Conservation (phyloP, 1,140 invertebrate species). For the Drosophila watanabei region DNA sequence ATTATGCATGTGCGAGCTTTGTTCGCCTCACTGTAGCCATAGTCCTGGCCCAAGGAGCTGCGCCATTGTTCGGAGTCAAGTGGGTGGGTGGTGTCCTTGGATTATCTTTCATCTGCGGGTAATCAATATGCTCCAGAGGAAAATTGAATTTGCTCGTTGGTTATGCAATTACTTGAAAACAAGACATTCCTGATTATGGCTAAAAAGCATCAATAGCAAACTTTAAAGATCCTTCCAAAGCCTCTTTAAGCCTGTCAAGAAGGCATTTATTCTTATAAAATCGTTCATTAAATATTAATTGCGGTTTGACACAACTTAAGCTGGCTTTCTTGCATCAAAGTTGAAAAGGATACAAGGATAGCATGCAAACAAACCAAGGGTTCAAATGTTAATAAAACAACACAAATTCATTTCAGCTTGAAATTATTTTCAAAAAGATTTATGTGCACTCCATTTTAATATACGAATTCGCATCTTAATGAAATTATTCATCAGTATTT, state of each 20-base stretch:
- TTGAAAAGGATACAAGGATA: not conserved
- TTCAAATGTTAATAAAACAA: slow-evolving; percentile 7
- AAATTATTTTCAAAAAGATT: not conserved
- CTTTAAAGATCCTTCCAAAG: too few relatives aligned
- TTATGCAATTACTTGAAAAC: slow-evolving; percentile 25
- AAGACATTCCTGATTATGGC: slow-evolving; percentile 4
- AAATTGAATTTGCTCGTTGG: slow-evolving; percentile 2
- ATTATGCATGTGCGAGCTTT: slow-evolving; percentile 31
- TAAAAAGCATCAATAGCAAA: not conserved
- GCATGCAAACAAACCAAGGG: not conserved
- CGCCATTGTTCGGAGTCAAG: slow-evolving; percentile 26
- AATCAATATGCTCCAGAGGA: slow-evolving; percentile 40
- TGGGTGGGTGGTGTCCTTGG: slow-evolving; percentile 23
- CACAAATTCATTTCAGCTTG: slow-evolving; percentile 3
- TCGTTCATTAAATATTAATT: not conserved
- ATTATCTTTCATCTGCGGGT: slow-evolving; percentile 42
- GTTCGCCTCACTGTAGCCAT: slow-evolving; percentile 33
- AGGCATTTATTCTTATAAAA: not conserved
- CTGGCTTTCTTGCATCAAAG: not conserved
- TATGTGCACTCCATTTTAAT: not conserved
- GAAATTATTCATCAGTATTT: slow-evolving; percentile 17
- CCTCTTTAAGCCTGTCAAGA: not conserved
- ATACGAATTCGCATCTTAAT: slow-evolving; percentile 4
- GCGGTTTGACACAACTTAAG: not conserved
- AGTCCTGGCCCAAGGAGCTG: slow-evolving; percentile 1